Conservation (phyloP, 2,113 vertebrate genomes). For the Misgurnus anguillicaudatus region DNA sequence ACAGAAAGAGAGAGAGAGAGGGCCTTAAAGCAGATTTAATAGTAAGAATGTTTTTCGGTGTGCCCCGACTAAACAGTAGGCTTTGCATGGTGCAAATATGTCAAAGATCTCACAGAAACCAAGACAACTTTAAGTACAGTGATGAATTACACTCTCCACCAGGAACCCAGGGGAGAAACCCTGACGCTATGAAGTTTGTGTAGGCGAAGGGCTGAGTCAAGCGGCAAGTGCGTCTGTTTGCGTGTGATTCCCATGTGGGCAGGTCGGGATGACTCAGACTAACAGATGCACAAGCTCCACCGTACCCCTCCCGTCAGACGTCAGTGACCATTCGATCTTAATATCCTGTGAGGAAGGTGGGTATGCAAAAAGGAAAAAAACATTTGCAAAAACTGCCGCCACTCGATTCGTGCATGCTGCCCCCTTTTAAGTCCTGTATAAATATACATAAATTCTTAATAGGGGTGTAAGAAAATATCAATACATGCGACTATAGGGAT, state of each 20-base stretch:
- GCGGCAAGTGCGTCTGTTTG: slow-evolving; percentile 20
- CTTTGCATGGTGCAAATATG: slow-evolving; percentile 1
- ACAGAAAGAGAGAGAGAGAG: background rate
- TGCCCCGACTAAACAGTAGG: background rate
- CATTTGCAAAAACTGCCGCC: background rate
- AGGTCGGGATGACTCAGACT: slow-evolving; percentile 53
- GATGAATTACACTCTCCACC: slow-evolving; percentile 12
- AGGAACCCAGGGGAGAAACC: background rate
- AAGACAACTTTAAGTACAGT: slow-evolving; percentile 15
- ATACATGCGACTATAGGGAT: too few relatives aligned
- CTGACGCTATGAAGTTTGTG: slow-evolving; percentile 20
- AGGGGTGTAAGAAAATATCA: too few relatives aligned
- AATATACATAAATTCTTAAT: background rate
- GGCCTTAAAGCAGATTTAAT: too few relatives aligned
- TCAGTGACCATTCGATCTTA: slow-evolving; percentile 46
- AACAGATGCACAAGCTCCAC: slow-evolving; percentile 47
- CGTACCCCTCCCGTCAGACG: slow-evolving; percentile 16
- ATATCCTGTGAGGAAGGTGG: slow-evolving; percentile 36
- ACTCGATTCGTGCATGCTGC: background rate
- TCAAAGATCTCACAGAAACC: background rate
- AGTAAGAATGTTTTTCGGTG: background rate
- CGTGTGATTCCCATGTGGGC: slow-evolving; percentile 34
- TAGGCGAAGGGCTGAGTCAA: slow-evolving; percentile 13
- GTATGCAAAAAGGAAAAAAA: background rate
- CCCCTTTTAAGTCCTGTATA: background rate